Evolutionary conservation across 2,113 vertebrate species (phyloP).

Genomic region (Rafetus swinhoei): DNA sequence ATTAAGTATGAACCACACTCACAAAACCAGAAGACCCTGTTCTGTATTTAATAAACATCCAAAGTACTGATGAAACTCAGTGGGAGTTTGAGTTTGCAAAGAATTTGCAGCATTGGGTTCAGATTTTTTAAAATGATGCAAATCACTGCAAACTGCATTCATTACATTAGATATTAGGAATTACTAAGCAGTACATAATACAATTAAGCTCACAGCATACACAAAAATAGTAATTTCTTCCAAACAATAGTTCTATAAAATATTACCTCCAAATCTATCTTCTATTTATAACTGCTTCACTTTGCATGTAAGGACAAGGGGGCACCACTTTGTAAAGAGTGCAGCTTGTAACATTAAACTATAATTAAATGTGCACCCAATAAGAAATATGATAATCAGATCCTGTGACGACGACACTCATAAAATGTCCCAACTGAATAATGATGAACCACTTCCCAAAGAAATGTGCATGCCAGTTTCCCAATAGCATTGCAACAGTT

Average conservation of each 20-base stretch:
- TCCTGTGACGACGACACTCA: not conserved
- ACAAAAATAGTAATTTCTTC: not conserved
- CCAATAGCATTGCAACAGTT: conserved; percentile 2
- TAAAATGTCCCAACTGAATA: conserved; percentile 40
- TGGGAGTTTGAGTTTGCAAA: not conserved
- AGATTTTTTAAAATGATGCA: not conserved
- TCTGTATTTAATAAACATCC: not conserved
- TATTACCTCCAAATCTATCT: not conserved
- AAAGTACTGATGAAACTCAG: not conserved
- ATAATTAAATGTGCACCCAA: not conserved
- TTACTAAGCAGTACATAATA: not conserved
- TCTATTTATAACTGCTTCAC: not conserved
- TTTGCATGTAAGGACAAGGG: not conserved
- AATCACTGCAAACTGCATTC: not conserved
- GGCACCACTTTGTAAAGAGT: conserved; percentile 20
- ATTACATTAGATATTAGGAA: not conserved
- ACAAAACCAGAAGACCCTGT: not conserved
- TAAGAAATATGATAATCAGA: conserved; percentile 28
- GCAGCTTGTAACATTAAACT: not conserved
- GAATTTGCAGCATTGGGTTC: not conserved
- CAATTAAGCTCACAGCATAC: not conserved
- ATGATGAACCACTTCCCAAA: not conserved
- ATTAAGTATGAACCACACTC: not conserved
- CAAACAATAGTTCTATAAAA: not conserved
- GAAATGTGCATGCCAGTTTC: not conserved